These are phyloP conservation scores for Ascaphus truei DNA, from an alignment of 2,113 vertebrate species.

Conservation along the genomic window DNA sequence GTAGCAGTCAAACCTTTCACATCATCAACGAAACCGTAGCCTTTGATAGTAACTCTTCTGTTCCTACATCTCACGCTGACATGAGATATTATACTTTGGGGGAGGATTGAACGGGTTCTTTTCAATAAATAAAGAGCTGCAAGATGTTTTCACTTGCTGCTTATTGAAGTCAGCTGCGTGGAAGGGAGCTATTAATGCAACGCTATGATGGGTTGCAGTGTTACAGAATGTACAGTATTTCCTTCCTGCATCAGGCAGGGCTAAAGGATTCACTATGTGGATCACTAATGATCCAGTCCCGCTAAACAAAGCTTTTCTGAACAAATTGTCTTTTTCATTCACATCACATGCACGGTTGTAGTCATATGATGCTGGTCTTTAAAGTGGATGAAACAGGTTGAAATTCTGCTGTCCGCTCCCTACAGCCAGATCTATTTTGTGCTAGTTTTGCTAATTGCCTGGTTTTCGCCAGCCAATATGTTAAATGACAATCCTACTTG, in stretches of 20 bases:
- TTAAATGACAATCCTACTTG: too few relatives aligned
- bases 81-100: background rate
- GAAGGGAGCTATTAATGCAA: background rate
- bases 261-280: background rate
- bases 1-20: background rate
- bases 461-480: too few relatives aligned
- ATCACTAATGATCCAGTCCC: background rate
- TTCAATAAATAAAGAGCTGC: constrained; percentile 7
- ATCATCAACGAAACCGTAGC: background rate
- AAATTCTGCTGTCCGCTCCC: too few relatives aligned
- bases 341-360: too few relatives aligned
- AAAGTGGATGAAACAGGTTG: too few relatives aligned
- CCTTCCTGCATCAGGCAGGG: background rate
- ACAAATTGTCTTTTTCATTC: too few relatives aligned
- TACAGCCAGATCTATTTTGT: too few relatives aligned
- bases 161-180: background rate
- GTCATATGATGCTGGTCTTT: too few relatives aligned
- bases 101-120: background rate
- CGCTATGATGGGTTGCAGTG: background rate
- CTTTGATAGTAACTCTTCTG: background rate
- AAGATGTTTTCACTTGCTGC: constrained; percentile 6
- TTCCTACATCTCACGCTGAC: background rate
- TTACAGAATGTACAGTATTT: background rate
- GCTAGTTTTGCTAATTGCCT: too few relatives aligned
- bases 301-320: too few relatives aligned